These are phyloP conservation scores for Bombyx mori DNA, from an alignment of 1,140 invertebrate species.

Conservation along the genomic window DNA sequence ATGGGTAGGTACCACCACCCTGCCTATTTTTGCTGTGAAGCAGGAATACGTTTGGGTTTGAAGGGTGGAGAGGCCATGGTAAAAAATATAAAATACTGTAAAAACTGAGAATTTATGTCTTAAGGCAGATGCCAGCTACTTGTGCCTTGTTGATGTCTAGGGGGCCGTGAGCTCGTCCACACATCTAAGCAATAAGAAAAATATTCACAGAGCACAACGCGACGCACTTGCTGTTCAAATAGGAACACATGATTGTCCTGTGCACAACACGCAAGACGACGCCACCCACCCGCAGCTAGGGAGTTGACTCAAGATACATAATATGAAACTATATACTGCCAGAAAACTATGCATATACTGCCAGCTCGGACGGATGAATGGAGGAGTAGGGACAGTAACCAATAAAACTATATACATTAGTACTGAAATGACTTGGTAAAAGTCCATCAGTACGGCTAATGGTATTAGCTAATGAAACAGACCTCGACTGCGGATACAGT, in stretches of 20 bases:
- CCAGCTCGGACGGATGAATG: neutral
- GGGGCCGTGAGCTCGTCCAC: neutral
- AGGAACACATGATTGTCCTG: neutral
- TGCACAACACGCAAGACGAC: neutral
- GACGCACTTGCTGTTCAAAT: neutral
- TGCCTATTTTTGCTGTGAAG: no score
- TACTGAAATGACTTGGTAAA: neutral
- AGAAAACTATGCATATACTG: neutral
- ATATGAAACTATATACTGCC: neutral
- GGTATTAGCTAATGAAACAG: neutral
- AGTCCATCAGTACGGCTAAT: neutral
- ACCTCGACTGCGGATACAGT: neutral
- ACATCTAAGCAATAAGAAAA: neutral
- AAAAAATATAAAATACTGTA: no score
- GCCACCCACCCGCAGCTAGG: no score
- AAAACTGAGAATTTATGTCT: no score
- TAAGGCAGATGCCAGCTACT: no score
- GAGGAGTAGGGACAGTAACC: neutral
- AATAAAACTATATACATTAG: neutral
- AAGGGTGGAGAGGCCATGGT: no score
- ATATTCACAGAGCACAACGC: neutral
- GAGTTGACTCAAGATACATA: neutral
- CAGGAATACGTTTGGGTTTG: no score
- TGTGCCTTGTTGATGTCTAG: no score
- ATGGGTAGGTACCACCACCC: no score